phyloP scores from a whole-genome alignment of 2,113 vertebrate species.

The Phyllostomus discolor region DNA sequence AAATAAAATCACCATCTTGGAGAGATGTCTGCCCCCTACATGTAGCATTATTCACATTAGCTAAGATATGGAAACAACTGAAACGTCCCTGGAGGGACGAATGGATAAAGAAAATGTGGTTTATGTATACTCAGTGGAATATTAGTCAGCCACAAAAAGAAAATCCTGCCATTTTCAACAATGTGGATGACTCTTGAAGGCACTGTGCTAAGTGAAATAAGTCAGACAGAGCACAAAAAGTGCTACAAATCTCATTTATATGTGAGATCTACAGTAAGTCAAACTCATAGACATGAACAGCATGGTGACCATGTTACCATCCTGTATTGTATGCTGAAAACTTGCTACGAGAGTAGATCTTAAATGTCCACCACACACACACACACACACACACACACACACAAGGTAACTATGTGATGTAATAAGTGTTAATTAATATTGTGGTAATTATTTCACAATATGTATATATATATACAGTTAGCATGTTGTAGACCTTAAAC shows the following conservation, averaged over 20 bases:
- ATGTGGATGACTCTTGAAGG: neutral
- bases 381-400: neutral
- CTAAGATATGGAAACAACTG: neutral
- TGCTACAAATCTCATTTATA: neutral
- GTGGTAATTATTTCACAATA: neutral
- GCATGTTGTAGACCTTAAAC: neutral
- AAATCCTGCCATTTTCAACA: neutral
- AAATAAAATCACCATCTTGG: neutral
- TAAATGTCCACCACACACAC: neutral
- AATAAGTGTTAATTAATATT: neutral
- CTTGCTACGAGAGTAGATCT: neutral
- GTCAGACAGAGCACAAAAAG: neutral
- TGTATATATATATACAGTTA: neutral
- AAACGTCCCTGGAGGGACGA: neutral
- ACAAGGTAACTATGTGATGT: neutral
- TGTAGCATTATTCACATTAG: neutral
- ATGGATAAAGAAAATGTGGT: too few relatives aligned
- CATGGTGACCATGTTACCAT: neutral
- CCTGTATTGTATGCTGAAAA: neutral
- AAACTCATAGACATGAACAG: neutral
- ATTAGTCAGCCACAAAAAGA: neutral
- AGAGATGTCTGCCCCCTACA: neutral
- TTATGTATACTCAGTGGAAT: neutral
- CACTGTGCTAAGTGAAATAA: neutral
- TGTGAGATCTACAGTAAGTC: neutral